Percentiles rank a stretch among this genome's conserved stretches.
phyloP scores from a whole-genome alignment of 2,888 invertebrate species.

The Tribolium freemani region DNA sequence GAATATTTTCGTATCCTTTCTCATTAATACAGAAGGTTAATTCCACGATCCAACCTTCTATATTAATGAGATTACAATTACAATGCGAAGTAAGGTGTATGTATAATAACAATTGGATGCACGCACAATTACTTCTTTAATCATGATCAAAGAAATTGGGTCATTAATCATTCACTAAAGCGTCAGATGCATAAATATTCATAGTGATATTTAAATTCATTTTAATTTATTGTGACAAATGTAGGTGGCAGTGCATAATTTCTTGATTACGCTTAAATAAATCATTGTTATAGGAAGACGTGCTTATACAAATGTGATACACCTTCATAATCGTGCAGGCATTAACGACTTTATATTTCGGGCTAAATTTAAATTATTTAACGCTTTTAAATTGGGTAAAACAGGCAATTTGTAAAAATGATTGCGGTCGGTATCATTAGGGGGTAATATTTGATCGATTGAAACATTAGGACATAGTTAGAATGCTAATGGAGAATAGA shows the following conservation, averaged over 20 bases:
- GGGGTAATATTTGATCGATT: constrained; percentile 38
- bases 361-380: not conserved
- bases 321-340: constrained; percentile 8
- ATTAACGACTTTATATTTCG: constrained; percentile 11
- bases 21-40: too few relatives aligned
- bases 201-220: constrained; percentile 33
- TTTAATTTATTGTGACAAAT: constrained; percentile 40
- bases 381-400: constrained; percentile 7
- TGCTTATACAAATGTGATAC: constrained; percentile 9
- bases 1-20: too few relatives aligned
- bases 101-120: not conserved
- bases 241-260: constrained; percentile 40
- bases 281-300: constrained; percentile 23
- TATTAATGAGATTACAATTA: too few relatives aligned
- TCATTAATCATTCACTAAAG: constrained; percentile 37
- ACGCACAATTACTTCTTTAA: constrained; percentile 19
- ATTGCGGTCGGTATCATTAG: constrained; percentile 12
- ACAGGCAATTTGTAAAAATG: constrained; percentile 8
- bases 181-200: constrained; percentile 39
- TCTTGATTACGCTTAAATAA: constrained; percentile 39
- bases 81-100: not conserved
- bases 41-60: too few relatives aligned
- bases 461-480: constrained; percentile 32
- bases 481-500: constrained; percentile 43
- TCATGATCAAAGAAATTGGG: constrained; percentile 23